Evolutionary conservation across 2,113 vertebrate genomes (phyloP).

Genomic region (Hylia prasina): DNA sequence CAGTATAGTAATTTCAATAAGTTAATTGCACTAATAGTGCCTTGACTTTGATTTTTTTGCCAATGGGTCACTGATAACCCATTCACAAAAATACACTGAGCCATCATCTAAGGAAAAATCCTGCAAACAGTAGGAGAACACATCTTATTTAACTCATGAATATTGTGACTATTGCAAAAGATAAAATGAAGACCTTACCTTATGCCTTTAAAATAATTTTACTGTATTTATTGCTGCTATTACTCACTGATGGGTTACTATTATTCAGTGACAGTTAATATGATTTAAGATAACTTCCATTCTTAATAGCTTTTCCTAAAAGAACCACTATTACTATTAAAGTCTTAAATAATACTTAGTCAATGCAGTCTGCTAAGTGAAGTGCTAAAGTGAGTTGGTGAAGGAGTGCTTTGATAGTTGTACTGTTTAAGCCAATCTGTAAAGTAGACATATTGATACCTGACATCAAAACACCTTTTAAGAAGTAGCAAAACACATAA

Average conservation of each 20-base stretch:
- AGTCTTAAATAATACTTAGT: conserved; percentile 26
- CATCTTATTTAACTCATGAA: neutral
- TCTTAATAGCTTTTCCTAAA: conserved; percentile 29
- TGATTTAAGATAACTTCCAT: conserved; percentile 22
- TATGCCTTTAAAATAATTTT: conserved; percentile 5
- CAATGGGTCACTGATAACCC: fast-evolving
- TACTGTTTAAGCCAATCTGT: neutral
- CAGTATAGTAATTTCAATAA: neutral
- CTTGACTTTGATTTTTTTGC: neutral
- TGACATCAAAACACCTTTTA: neutral
- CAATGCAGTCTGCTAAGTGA: neutral
- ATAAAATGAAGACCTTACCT: neutral
- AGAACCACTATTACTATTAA: conserved; percentile 13
- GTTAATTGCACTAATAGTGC: neutral
- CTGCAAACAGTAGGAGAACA: neutral
- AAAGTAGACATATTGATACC: neutral
- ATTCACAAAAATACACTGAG: neutral
- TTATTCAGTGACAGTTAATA: conserved; percentile 17
- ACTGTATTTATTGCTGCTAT: neutral
- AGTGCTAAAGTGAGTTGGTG: neutral
- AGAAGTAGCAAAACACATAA: neutral
- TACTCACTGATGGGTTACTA: neutral
- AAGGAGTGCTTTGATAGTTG: neutral
- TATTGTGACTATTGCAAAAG: neutral
- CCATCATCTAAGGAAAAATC: neutral